phyloP scores from a whole-genome alignment of 2,888 invertebrate genomes.

The Drosophila barbarae region DNA sequence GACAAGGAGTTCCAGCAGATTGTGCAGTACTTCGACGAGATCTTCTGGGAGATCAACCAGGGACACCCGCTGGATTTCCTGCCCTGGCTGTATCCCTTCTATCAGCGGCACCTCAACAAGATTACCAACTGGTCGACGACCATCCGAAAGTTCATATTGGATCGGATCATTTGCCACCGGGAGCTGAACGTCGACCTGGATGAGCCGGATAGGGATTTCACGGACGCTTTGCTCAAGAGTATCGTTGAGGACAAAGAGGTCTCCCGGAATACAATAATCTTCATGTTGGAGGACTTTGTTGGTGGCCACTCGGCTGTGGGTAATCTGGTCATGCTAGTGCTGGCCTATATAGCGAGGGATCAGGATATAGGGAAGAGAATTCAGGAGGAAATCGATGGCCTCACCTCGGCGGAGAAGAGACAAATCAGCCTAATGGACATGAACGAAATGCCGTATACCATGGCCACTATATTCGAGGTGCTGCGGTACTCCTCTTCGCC shows the following conservation, averaged over 20 bases:
- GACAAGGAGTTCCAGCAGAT: conserved; percentile 85
- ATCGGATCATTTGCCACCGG: conserved; percentile 84
- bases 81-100: conserved; percentile 89
- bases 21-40: conserved; percentile 88
- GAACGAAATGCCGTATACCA: conserved; percentile 86
- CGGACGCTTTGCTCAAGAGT: conserved; percentile 87
- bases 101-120: conserved; percentile 84
- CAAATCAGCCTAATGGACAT: conserved; percentile 84
- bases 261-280: conserved; percentile 88
- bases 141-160: conserved; percentile 86
- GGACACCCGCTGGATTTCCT: conserved; percentile 92
- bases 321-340: conserved; percentile 88
- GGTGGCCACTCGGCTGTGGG: conserved; percentile 93
- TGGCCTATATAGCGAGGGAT: conserved; percentile 85
- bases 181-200: conserved; percentile 80
- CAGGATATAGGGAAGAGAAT: conserved; percentile 84
- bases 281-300: conserved; percentile 90
- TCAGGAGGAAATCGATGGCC: conserved; percentile 84
- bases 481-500: conserved; percentile 90
- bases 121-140: conserved; percentile 85
- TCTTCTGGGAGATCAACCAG: conserved; percentile 94
- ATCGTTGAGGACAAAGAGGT: conserved; percentile 83
- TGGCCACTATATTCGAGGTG: conserved; percentile 89
- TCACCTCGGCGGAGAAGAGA: conserved; percentile 81
- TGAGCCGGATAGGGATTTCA: conserved; percentile 86